Evolutionary conservation across 2,888 invertebrate genomes (phyloP).

Genomic region (Drosophila melanocephala): DNA sequence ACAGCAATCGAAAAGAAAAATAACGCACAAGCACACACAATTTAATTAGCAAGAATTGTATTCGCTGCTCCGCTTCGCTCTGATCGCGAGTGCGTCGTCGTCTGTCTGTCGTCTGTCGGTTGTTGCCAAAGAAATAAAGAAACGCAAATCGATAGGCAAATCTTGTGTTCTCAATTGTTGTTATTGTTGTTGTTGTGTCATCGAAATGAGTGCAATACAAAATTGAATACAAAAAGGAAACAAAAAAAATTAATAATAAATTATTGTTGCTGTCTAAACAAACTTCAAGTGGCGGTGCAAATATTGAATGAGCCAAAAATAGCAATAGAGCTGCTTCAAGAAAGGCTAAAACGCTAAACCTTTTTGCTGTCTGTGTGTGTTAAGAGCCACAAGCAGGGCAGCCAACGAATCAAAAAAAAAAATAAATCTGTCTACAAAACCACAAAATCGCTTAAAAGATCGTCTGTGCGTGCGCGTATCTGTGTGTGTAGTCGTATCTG

Average conservation of each 20-base stretch:
- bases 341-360: constrained; percentile 46
- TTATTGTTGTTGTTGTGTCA: constrained; percentile 40
- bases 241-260: background rate
- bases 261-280: constrained; percentile 19
- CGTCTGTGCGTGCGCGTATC: constrained; percentile 48
- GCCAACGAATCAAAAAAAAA: constrained; percentile 38
- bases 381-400: constrained; percentile 25
- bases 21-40: constrained; percentile 32
- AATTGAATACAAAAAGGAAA: constrained; percentile 9
- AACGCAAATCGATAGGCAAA: constrained; percentile 46
- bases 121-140: constrained; percentile 35
- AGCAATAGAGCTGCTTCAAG: constrained; percentile 40
- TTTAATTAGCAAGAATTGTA: constrained; percentile 52
- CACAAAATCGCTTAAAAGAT: constrained; percentile 76
- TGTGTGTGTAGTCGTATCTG: constrained; percentile 13
- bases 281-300: constrained; percentile 40
- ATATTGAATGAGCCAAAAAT: constrained; percentile 38
- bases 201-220: constrained; percentile 57
- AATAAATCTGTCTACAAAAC: constrained; percentile 62
- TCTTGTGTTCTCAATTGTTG: constrained; percentile 6
- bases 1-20: constrained; percentile 19
- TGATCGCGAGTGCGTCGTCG: constrained; percentile 52
- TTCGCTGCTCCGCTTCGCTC: constrained; percentile 16
- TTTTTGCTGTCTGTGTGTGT: constrained; percentile 15
- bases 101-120: constrained; percentile 31